These are phyloP conservation scores for Nymphalis urticae DNA, from an alignment of 2,888 invertebrate species.

Conservation along the genomic window DNA sequence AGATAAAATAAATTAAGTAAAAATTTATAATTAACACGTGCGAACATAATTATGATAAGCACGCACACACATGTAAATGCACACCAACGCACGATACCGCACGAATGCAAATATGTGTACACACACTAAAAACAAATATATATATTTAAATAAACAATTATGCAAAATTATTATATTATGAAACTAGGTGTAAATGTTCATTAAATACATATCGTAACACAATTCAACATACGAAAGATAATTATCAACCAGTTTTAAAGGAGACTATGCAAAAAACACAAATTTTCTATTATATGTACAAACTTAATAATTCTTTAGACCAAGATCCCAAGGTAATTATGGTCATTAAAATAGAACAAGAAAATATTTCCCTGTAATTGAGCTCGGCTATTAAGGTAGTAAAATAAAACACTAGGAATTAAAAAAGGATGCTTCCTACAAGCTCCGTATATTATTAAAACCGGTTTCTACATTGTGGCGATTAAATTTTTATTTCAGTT, in stretches of 20 bases:
- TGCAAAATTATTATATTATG: no score
- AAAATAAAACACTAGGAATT: conserved; percentile 16
- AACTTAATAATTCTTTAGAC: neutral
- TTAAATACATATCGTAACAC: no score
- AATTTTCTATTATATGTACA: neutral
- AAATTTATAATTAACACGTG: no score
- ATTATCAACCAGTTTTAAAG: neutral
- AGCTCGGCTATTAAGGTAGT: conserved; percentile 17
- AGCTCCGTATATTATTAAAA: neutral
- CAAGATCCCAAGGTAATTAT: conserved; percentile 17
- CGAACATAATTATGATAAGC: no score
- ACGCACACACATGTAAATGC: no score
- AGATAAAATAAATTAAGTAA: no score
- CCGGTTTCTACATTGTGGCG: neutral
- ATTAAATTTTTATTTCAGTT: no score
- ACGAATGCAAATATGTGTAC: no score
- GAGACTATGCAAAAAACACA: neutral
- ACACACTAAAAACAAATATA: no score
- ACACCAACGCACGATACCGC: no score
- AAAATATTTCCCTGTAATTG: conserved; percentile 24
- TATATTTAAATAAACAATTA: no score
- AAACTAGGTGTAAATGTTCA: no score
- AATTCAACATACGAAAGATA: neutral
- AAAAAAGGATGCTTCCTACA: conserved; percentile 7
- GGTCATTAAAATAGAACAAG: conserved; percentile 11